Conservation (phyloP, 2,113 vertebrate genomes). For the Oreamnos americanus region DNA sequence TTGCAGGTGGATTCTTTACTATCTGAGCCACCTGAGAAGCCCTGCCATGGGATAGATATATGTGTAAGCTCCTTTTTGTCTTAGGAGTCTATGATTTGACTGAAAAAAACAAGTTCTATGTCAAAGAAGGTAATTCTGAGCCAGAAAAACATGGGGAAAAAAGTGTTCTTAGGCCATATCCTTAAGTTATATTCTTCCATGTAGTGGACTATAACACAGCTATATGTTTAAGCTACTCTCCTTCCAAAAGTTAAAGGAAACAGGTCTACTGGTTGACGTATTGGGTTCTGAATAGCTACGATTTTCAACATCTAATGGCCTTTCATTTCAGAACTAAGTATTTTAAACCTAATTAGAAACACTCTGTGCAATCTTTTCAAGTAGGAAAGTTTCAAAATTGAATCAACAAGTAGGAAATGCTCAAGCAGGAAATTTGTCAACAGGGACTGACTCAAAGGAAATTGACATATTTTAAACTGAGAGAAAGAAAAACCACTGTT, state of each 20-base stretch:
- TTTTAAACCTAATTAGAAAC: conserved; percentile 36
- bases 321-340: background rate
- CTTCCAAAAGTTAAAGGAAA: background rate
- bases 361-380: conserved; percentile 19
- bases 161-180: background rate
- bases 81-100: background rate
- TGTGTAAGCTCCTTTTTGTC: background rate
- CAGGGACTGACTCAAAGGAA: background rate
- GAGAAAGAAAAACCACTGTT: background rate
- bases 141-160: background rate
- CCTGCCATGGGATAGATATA: background rate
- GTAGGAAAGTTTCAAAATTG: background rate
- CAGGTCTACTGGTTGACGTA: background rate
- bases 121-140: background rate
- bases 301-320: background rate
- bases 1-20: background rate
- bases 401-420: background rate
- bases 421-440: conserved; percentile 7
- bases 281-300: background rate
- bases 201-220: background rate
- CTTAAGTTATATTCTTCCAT: background rate
- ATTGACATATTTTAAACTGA: background rate
- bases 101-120: background rate
- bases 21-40: background rate
- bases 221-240: background rate